Percentiles rank a stretch among this genome's conserved stretches.
Evolutionary conservation across 1,140 invertebrate species (phyloP).

Genomic region (Lasioglossum baleicum): DNA sequence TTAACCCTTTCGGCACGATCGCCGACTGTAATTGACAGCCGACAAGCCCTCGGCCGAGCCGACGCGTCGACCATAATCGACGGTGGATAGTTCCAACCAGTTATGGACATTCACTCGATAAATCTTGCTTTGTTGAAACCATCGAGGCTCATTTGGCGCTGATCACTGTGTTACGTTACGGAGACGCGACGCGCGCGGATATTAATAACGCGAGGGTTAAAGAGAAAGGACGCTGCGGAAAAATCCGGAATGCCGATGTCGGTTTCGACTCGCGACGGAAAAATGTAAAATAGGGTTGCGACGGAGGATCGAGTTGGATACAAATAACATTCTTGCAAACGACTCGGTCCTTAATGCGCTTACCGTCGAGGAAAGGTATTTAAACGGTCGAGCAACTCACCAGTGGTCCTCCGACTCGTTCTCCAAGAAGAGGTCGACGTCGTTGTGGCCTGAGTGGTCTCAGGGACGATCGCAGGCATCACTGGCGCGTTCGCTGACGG

Average conservation of each 20-base stretch:
- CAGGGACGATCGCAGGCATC: constrained; percentile 67
- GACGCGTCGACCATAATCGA: constrained; percentile 27
- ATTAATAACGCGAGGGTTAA: not conserved
- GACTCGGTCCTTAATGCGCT: not conserved
- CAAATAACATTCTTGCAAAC: too few relatives aligned
- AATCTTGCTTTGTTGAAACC: not conserved
- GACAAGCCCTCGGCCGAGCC: constrained; percentile 8
- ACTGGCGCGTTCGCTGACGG: constrained; percentile 58
- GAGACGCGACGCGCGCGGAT: not conserved
- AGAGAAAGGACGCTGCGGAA: too few relatives aligned
- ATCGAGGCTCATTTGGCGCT: not conserved
- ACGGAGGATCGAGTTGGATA: too few relatives aligned
- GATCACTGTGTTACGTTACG: not conserved
- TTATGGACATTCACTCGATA: not conserved
- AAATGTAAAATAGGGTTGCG: too few relatives aligned
- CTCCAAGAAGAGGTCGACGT: constrained; percentile 74
- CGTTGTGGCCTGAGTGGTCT: constrained; percentile 70
- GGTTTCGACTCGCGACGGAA: too few relatives aligned
- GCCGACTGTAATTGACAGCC: constrained; percentile 26
- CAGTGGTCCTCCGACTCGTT: constrained; percentile 74
- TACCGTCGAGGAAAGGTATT: not conserved
- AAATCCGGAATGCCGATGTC: too few relatives aligned
- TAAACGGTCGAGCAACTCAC: constrained; percentile 60
- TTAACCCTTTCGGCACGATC: constrained; percentile 22
- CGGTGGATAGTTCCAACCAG: constrained; percentile 2